phyloP scores from a whole-genome alignment of 2,113 vertebrate species.

The Zosterops pallidus region DNA sequence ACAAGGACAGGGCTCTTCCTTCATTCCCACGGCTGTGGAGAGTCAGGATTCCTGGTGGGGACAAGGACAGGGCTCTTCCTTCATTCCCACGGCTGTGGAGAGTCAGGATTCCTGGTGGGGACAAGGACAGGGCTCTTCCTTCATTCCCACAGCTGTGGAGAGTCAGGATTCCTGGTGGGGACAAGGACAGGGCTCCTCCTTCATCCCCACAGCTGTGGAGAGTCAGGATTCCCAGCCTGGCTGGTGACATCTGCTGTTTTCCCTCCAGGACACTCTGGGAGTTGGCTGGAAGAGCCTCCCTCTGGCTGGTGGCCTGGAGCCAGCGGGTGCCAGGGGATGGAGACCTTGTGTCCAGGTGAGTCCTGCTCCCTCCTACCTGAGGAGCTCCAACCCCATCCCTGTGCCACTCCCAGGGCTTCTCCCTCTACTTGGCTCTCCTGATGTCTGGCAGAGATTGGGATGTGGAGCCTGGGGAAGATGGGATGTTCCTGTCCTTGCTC shows the following conservation, averaged over 20 bases:
- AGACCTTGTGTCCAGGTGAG: not conserved
- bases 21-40: not conserved
- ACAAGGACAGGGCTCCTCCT: not conserved
- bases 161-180: too few relatives aligned
- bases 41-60: too few relatives aligned
- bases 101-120: too few relatives aligned
- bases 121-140: too few relatives aligned
- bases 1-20: not conserved
- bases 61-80: too few relatives aligned
- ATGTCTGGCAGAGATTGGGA: fast-evolving
- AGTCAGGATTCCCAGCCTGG: fast-evolving
- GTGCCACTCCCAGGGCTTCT: not conserved
- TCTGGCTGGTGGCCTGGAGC: not conserved
- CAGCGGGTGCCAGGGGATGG: fast-evolving
- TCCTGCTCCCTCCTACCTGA: not conserved
- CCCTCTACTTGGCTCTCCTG: not conserved
- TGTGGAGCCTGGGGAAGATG: fast-evolving
- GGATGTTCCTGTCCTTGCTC: not conserved
- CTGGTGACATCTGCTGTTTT: not conserved
- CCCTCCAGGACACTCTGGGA: fast-evolving
- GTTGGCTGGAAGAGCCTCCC: not conserved
- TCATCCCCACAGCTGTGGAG: not conserved
- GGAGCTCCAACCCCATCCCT: not conserved
- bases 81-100: too few relatives aligned
- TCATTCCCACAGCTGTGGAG: too few relatives aligned